Evolutionary conservation across 2,797 vertebrate species (phyloP).

Genomic region (Nasua narica): DNA sequence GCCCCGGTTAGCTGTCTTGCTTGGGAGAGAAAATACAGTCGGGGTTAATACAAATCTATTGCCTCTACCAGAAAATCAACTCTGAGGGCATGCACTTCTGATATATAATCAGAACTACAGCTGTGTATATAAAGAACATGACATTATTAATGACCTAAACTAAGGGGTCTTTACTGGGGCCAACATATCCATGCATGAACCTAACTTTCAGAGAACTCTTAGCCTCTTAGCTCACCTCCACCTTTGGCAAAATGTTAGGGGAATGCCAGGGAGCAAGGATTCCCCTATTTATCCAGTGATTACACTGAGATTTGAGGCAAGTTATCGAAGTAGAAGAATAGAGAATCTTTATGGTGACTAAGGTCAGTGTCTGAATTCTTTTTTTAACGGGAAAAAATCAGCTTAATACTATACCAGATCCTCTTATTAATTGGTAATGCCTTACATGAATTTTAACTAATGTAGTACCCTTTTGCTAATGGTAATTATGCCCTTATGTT

Average conservation of each 20-base stretch:
- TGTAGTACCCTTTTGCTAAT: not conserved
- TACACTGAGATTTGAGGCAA: not conserved
- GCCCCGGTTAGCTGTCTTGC: not conserved
- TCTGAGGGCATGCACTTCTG: not conserved
- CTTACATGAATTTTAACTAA: not conserved
- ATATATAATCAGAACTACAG: not conserved
- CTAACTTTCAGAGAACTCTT: not conserved
- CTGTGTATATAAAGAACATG: not conserved
- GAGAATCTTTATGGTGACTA: not conserved
- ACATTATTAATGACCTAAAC: conserved; percentile 15
- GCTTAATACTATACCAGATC: not conserved
- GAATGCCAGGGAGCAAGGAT: not conserved
- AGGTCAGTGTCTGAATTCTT: not conserved
- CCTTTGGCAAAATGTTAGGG: not conserved
- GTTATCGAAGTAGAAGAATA: not conserved
- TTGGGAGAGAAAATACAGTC: not conserved
- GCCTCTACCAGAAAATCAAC: conserved; percentile 3
- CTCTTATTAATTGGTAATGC: not conserved
- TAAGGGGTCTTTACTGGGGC: not conserved
- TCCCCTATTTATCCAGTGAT: not conserved
- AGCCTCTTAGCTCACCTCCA: not conserved
- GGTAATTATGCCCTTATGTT: not conserved
- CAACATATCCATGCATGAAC: not conserved
- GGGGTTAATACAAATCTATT: conserved; percentile 24
- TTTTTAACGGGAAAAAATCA: not conserved